Evolutionary conservation across 2,888 invertebrate genomes (phyloP).

Genomic region (Meloe dianella): DNA sequence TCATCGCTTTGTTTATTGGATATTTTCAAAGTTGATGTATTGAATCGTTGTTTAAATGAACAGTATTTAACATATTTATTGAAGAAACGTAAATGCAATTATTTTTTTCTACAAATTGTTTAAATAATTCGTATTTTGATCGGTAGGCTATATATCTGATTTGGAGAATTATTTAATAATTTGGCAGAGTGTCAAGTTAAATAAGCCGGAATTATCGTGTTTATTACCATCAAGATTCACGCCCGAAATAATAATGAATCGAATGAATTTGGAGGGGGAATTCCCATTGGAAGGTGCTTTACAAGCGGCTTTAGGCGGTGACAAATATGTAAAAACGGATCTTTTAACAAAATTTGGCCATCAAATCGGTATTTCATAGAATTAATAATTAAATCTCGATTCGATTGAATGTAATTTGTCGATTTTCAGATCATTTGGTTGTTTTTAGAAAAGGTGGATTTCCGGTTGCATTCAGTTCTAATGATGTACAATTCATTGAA

Average conservation of each 20-base stretch:
- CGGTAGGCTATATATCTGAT: constrained; percentile 37
- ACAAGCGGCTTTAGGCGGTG: constrained; percentile 65
- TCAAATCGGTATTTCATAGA: constrained; percentile 44
- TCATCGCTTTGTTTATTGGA: constrained; percentile 66
- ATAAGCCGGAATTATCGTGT: constrained; percentile 48
- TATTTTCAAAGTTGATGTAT: constrained; percentile 63
- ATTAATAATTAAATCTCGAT: constrained; percentile 55
- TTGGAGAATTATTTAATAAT: constrained; percentile 51
- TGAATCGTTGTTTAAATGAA: constrained; percentile 62
- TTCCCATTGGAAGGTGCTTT: constrained; percentile 62
- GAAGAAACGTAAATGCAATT: constrained; percentile 42
- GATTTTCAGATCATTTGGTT: constrained; percentile 62
- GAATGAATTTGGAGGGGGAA: constrained; percentile 53
- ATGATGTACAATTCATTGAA: constrained; percentile 57
- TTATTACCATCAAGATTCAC: constrained; percentile 54
- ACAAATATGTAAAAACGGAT: constrained; percentile 63
- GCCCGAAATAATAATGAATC: constrained; percentile 55
- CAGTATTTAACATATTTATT: constrained; percentile 58
- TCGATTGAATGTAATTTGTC: constrained; percentile 38
- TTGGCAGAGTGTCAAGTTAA: constrained; percentile 60
- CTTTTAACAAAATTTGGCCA: constrained; percentile 60
- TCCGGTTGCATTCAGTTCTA: constrained; percentile 58
- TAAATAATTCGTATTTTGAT: constrained; percentile 11
- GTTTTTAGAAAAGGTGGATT: constrained; percentile 63
- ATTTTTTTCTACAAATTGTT: constrained; percentile 42